Percentiles rank a stretch among this genome's conserved stretches.
Conservation (phyloP, 2,888 invertebrate genomes). For the Eudasyphora cyanicolor region DNA sequence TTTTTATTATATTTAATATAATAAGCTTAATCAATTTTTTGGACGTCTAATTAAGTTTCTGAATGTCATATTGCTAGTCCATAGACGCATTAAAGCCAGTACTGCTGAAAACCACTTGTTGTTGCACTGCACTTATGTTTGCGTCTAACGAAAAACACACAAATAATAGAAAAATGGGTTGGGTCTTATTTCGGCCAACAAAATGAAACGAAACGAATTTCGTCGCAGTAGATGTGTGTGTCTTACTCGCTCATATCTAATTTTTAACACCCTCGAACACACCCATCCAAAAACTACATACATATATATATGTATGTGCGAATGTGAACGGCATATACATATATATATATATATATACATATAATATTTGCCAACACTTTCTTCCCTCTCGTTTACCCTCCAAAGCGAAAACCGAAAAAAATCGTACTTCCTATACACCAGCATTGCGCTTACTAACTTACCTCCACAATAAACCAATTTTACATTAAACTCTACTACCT, state of each 20-base stretch:
- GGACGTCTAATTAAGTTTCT: no score
- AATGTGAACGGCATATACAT: constrained; percentile 5
- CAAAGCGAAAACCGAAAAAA: constrained; percentile 6
- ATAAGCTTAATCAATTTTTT: no score
- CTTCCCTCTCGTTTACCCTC: not conserved
- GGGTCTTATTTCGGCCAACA: constrained; percentile 63
- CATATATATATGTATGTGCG: constrained; percentile 43
- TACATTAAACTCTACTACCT: constrained; percentile 47
- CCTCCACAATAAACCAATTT: constrained; percentile 47
- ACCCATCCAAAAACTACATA: constrained; percentile 61
- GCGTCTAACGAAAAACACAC: not conserved
- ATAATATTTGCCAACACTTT: constrained; percentile 1
- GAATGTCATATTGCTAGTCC: no score
- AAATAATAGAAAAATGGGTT: constrained; percentile 58
- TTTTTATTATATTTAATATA: no score
- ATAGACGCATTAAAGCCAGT: no score
- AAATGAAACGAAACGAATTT: constrained; percentile 57
- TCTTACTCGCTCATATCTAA: constrained; percentile 58
- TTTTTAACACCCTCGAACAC: constrained; percentile 61
- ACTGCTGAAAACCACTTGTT: no score
- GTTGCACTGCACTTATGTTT: not conserved
- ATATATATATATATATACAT: constrained; percentile 3
- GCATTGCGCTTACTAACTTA: not conserved
- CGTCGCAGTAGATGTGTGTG: constrained; percentile 37
- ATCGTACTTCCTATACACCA: not conserved